Evolutionary conservation across 2,888 invertebrate genomes (phyloP).

Genomic region (Macrophya alboannulata): DNA sequence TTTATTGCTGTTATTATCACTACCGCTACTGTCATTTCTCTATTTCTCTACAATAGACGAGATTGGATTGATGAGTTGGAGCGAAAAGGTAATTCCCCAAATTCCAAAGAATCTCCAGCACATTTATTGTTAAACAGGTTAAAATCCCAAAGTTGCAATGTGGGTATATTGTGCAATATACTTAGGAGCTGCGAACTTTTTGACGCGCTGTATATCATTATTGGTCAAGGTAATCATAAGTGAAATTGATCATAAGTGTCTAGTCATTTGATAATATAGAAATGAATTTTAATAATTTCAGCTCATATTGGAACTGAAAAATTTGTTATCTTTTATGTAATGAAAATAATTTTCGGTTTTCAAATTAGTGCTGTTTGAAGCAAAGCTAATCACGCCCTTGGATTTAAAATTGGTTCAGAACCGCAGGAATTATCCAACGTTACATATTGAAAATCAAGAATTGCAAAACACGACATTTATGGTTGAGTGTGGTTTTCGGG

Average conservation of each 20-base stretch:
- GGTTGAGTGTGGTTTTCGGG: too few relatives aligned
- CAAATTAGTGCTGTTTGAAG: too few relatives aligned
- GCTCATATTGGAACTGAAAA: too few relatives aligned
- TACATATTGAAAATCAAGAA: too few relatives aligned
- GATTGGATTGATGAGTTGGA: slow-evolving; percentile 38
- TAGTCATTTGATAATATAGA: too few relatives aligned
- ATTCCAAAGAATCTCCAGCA: slow-evolving; percentile 61
- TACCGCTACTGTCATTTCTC: not conserved
- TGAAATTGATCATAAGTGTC: not conserved
- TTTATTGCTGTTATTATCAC: not conserved
- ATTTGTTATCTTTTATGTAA: too few relatives aligned
- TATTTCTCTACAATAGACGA: not conserved
- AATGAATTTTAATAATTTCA: too few relatives aligned
- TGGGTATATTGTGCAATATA: slow-evolving; percentile 68
- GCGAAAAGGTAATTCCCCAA: slow-evolving; percentile 35
- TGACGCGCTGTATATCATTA: slow-evolving; percentile 68
- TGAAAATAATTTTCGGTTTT: too few relatives aligned
- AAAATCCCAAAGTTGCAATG: slow-evolving; percentile 70
- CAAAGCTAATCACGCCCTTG: too few relatives aligned
- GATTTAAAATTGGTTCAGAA: too few relatives aligned
- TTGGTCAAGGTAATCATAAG: slow-evolving; percentile 68
- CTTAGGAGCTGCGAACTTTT: slow-evolving; percentile 69
- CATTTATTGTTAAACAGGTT: slow-evolving; percentile 70
- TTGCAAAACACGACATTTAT: too few relatives aligned
- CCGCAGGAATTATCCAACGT: too few relatives aligned